A percentile compares a stretch with the other conserved stretches of the same genome.
These are phyloP conservation scores for Nymphalis c-album DNA, from an alignment of 2,888 invertebrate species.

Conservation along the genomic window DNA sequence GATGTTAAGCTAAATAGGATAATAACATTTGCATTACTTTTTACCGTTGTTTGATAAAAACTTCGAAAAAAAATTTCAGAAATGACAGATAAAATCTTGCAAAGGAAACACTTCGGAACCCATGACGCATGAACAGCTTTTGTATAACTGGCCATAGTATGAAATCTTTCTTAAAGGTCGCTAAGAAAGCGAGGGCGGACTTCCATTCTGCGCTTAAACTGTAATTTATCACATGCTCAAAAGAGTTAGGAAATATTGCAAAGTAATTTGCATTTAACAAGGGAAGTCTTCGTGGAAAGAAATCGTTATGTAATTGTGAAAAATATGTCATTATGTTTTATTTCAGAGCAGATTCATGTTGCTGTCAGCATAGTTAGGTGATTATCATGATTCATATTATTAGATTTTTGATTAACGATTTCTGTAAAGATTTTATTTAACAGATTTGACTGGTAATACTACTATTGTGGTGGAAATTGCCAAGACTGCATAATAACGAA, in stretches of 20 bases:
- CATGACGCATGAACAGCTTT: conserved; percentile 2
- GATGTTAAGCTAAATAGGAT: too few relatives aligned
- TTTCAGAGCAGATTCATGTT: too few relatives aligned
- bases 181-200: conserved; percentile 1
- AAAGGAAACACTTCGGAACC: background rate
- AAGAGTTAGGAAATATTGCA: background rate
- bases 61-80: background rate
- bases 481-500: too few relatives aligned
- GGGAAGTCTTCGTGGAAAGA: background rate
- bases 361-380: too few relatives aligned
- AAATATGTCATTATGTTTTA: too few relatives aligned
- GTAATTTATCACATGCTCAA: conserved; percentile 8
- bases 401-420: too few relatives aligned
- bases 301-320: too few relatives aligned
- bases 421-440: too few relatives aligned
- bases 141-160: background rate
- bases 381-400: too few relatives aligned
- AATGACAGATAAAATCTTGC: background rate
- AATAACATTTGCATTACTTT: background rate
- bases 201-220: conserved; percentile 5
- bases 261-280: conserved; percentile 1
- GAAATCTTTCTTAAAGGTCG: background rate
- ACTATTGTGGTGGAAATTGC: too few relatives aligned
- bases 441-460: too few relatives aligned
- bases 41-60: background rate